Conservation (phyloP, 2,888 invertebrate species). For the Cinara cedri region DNA sequence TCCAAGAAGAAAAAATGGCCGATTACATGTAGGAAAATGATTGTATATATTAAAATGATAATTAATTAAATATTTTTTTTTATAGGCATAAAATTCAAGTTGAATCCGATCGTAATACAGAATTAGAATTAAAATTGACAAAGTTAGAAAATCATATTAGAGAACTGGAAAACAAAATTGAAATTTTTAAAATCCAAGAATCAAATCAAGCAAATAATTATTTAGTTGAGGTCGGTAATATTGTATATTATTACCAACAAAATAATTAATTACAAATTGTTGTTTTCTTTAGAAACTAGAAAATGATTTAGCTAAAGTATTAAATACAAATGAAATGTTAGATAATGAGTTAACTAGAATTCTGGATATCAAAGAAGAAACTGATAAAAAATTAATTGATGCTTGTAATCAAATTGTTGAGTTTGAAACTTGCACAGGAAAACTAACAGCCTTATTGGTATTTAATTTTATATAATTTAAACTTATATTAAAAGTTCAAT, state of each 20-base stretch:
- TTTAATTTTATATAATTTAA: not conserved
- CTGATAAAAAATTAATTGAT: constrained; percentile 39
- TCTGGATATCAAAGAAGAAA: constrained; percentile 53
- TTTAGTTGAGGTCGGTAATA: constrained; percentile 29
- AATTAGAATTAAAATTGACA: constrained; percentile 23
- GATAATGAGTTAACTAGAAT: constrained; percentile 44
- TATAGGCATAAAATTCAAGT: constrained; percentile 29
- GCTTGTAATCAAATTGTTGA: constrained; percentile 29
- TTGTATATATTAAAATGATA: not conserved
- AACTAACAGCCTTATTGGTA: constrained; percentile 39
- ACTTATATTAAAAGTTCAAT: not conserved
- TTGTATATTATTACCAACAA: not conserved
- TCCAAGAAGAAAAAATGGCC: constrained; percentile 43
- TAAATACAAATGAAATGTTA: constrained; percentile 49
- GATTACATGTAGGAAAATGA: constrained; percentile 26
- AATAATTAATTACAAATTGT: not conserved
- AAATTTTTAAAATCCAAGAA: constrained; percentile 38
- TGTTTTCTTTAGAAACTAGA: constrained; percentile 29
- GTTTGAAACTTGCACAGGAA: not conserved
- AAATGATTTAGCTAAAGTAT: constrained; percentile 35
- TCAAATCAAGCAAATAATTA: constrained; percentile 1
- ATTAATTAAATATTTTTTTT: not conserved
- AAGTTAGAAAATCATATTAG: constrained; percentile 41
- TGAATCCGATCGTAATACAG: constrained; percentile 26
- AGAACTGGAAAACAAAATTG: constrained; percentile 36